Base-by-base conservation (phyloP, 1,140 invertebrate species). In the Apis cerana region DNA sequence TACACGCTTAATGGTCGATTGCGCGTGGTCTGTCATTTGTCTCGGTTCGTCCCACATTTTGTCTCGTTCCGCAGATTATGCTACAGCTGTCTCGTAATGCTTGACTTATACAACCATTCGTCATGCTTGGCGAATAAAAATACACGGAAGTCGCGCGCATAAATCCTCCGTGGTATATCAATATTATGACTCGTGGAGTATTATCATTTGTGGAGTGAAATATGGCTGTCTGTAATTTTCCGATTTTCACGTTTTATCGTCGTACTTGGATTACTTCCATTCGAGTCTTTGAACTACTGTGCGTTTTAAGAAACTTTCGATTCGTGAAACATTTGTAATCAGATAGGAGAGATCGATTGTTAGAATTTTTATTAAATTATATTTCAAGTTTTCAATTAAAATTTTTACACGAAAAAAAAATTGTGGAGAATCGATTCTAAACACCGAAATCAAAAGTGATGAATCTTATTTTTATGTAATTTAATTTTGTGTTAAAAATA, bases 81-180 rank as follows among this genome's bases (percentile, higher is more conserved):
- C 76, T 84, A 61, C n/a, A 21, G 59, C 21, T 82, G 82, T 59
- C 80, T 58, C 75, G 69, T 86, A 85, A 86, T 62, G 58, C 61
- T 21, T 86, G 80, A 83, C 80, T 85, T 85, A 85, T 85, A 68
- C 67, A 54, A 15, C 69, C 75, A 87, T 87, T 83, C 72, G 61
- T 62, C 43, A 52, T 19, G 21, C 56, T 17, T 23, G 64, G 58
- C n/a, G 50, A 86, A 83, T 87, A 87, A 87, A 87, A 87, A 74
- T 83, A 85, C 67, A 43, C 74, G 70, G 69, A 67, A 64, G 59
- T 75, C 58, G 75, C 58, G n/a, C 52, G 64, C 80, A 83, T 87
- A 87, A 87, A 87, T 87, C 72, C 67, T 8, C 54, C 56, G 50
- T 17, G 62, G 58, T 85, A 64, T 83, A 85, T 85, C 69, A 80